Evolutionary conservation across 2,113 vertebrate genomes (phyloP), one percentile per base, ranked within the genome.

Genomic region (Bubo blakistoni): DNA sequence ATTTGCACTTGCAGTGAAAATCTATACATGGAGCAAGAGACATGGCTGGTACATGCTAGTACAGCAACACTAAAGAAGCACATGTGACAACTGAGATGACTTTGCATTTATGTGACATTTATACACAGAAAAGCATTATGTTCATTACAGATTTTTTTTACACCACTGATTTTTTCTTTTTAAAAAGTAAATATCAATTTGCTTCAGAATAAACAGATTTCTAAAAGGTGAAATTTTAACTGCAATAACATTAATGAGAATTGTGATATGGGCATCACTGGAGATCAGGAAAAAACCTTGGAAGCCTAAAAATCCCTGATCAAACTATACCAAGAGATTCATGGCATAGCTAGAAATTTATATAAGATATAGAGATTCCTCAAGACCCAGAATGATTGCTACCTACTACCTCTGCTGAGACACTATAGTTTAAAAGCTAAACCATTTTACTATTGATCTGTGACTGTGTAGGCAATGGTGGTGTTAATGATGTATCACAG

Each of bases 1-100:
- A 55, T 25, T 59, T 66, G 30, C n/a, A 65, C 20, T 55, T 74
- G 40, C 46, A 67, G 18, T 55, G 52, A 10, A 58, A 47, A 51
- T 17, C 58, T 46, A 12, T 29, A 6, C 12, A 22, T 5, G 5
- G n/a, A 69, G 29, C 24, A 92, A 74, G 44, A 70, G 40, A 79
- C 0, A 0, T 14, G 11, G 6, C 5, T 32, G n/a, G 30, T 40
- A 44, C 20, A 12, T 9, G 6, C 46, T 40, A 55, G 24, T 49
- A 32, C 32, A 79, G 58, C 14, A 55, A 27, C 20, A 27, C 32
- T 66, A 22, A 38, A 58, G 76, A 34, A 72, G 38, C 7, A 55
- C 19, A 7, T 42, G 32, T 71, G 62, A 44, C 9, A 40, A 24
- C 0, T 55, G 15, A 36, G 51, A 46, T 22, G 16, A 22, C 15